Evolutionary conservation across 2,113 vertebrate species (phyloP), one percentile per base, ranked within the genome.

Genomic region (Poecilia latipinna): DNA sequence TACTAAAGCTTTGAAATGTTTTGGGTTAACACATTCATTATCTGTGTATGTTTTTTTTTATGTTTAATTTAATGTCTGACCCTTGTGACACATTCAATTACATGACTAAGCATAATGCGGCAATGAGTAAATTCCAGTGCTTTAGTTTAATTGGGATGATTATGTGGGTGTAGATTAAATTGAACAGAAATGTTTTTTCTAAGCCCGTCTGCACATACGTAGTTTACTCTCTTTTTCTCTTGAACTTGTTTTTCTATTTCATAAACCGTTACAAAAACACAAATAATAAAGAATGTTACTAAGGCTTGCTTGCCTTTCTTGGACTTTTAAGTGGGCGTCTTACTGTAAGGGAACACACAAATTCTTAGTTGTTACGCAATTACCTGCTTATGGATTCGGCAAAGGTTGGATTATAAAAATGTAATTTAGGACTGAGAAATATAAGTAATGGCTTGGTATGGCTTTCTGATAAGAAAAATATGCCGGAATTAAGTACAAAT

Each of bases 351-450:
- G 80, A 68, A 63, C 31, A 54, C 57, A 39, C 74, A 62, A 79
- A 83, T 74, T 33, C 28, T 61, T 73, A 15, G 29, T 65, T 48
- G 72, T 89, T 88, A 71, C 72, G 80, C 86, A 86, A 85, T 60
- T 44, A 51, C 28, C 71, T 29, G 26, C 69, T 65, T 11, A 37
- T 75, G 68, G 65, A 75, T 80, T 82, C 61, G 13, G 35, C 44
- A 62, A 4, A 39, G 29, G 29, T 37, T 31, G 44, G 28, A 12
- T 74, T 80, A 68, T 51, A 33, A 19, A 82, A 60, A 63, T 12
- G 8, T 63, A 61, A 82, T 35, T 33, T 37, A 54, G 31, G 37
- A 67, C 44, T 68, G 26, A 1, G 1, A 12, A 31, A 7, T 26
- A 1, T 32, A 15, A 54, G 28, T 51, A 12, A 2, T 0, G 2